Evolutionary conservation across 2,797 vertebrate species (phyloP).

Genomic region (Coccyzus lansbergi): DNA sequence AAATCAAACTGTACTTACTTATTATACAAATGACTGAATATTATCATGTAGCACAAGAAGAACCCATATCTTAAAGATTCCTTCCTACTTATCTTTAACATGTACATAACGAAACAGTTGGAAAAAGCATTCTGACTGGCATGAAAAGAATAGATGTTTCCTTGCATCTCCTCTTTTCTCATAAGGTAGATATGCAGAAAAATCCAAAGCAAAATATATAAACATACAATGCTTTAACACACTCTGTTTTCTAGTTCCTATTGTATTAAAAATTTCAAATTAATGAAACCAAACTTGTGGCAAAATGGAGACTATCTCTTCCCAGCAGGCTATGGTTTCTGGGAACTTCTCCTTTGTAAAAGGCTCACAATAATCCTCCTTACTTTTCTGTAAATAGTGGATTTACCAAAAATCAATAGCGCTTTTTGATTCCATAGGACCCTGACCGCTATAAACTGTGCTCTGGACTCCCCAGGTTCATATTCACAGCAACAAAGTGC

Average conservation of each 20-base stretch:
- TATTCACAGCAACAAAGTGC: not conserved
- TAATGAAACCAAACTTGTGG: not conserved
- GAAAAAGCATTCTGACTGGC: not conserved
- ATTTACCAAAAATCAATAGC: slow-evolving; percentile 29
- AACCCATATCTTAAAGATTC: not conserved
- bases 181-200: not conserved
- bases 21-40: not conserved
- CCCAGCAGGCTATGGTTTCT: not conserved
- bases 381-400: slow-evolving; percentile 25
- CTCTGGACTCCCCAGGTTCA: not conserved
- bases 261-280: not conserved
- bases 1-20: not conserved
- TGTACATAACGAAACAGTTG: not conserved
- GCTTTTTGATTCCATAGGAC: not conserved
- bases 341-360: not conserved
- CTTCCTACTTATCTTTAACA: not conserved
- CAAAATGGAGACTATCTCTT: not conserved
- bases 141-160: not conserved
- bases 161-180: not conserved
- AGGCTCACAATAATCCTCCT: slow-evolving; percentile 1
- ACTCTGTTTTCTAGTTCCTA: not conserved
- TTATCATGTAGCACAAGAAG: not conserved
- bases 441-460: not conserved
- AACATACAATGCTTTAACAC: not conserved
- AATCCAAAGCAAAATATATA: not conserved